Evolutionary conservation across 2,797 vertebrate genomes (phyloP).

Genomic region (Hoplostethus atlanticus): DNA sequence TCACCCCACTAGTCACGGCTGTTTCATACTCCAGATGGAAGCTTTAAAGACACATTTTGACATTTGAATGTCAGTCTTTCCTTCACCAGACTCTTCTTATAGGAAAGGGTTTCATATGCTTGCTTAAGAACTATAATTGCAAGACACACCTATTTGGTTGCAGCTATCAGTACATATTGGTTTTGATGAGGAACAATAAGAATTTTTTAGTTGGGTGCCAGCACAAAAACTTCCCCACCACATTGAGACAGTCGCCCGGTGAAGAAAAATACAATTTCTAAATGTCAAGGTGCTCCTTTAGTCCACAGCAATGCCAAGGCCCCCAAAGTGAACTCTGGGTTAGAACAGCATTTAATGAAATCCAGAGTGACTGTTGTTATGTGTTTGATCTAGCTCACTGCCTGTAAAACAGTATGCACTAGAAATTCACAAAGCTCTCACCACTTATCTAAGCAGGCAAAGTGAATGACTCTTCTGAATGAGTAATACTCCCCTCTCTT

Average conservation of each 20-base stretch:
- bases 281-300: constrained; percentile 58
- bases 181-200: too few relatives aligned
- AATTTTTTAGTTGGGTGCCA: not conserved
- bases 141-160: too few relatives aligned
- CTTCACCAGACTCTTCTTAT: constrained; percentile 34
- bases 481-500: too few relatives aligned
- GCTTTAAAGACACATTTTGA: constrained; percentile 67
- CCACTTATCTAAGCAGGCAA: not conserved
- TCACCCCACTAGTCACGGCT: constrained; percentile 35
- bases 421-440: too few relatives aligned
- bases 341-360: constrained; percentile 44
- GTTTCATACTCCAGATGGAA: constrained; percentile 65
- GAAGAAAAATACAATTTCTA: constrained; percentile 50
- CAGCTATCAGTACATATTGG: too few relatives aligned
- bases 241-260: constrained; percentile 31
- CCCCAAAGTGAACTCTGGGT: constrained; percentile 67
- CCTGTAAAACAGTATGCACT: not conserved
- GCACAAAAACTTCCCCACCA: not conserved
- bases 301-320: constrained; percentile 38
- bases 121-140: too few relatives aligned
- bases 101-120: not conserved
- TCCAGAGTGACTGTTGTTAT: constrained; percentile 20
- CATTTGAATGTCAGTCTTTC: constrained; percentile 52
- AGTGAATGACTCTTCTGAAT: not conserved
- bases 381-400: constrained; percentile 26